Evolutionary conservation across 1,140 invertebrate species (phyloP), one percentile per base, ranked within the genome.

Genomic region (Drosophila ananassae): DNA sequence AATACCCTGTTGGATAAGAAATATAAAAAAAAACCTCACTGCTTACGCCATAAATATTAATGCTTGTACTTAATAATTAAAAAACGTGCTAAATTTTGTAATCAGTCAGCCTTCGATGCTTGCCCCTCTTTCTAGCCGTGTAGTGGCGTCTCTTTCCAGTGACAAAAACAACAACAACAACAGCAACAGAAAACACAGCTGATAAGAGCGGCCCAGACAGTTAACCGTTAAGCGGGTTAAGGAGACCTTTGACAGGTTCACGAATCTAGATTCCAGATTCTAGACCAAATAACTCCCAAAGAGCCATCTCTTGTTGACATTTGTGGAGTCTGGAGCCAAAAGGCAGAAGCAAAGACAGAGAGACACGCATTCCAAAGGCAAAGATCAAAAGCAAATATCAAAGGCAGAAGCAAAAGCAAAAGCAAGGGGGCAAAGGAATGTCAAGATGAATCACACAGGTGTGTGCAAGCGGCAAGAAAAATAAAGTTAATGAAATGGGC

Each of bases 371-470:
- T 28, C 32, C 30, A 44, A 44, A 44, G 7, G 13, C 41, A 44
- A 6, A 44, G 10, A n/a, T 12, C 10, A 44, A 44, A 44, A 3
- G 6, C 21, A 47, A 22, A 8, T 0, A 39, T 47, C 2, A 54
- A 52, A 72, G 13, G n/a, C 57, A 52, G 21, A 55, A 13, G 37
- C 24, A 52, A 52, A 2, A 47, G 28, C 64, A 68, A 71, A 44
- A 32, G 3, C 10, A 10, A n/a, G 13, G 22, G 21, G 25, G 48
- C 34, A 72, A 59, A 72, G 52, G 67, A 72, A 60, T 72, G 68
- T 72, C 47, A 39, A 52, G 55, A 72, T 72, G 67, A 72, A 60
- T 72, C 67, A 72, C 32, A 60, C 67, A 72, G 68, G 68, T 72
- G 67, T 63, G 66, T 46, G 62, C 37, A 51, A 6, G 13, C n/a